phyloP scores from a whole-genome alignment of 2,888 invertebrate genomes.

The Lasius platythorax region DNA sequence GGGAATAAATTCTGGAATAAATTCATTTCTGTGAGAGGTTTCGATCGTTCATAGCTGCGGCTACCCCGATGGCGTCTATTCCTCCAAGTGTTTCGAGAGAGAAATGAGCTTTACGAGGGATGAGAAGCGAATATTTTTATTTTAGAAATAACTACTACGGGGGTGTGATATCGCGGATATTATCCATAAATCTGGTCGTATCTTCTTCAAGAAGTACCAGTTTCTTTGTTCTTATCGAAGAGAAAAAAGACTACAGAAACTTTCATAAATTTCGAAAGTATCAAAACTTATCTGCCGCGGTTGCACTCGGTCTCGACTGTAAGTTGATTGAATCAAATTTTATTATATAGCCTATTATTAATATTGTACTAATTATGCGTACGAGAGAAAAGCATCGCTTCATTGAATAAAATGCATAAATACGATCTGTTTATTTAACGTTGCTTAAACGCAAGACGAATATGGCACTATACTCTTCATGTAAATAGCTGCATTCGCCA shows the following conservation, averaged over 20 bases:
- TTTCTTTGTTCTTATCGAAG: not conserved
- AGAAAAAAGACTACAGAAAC: not conserved
- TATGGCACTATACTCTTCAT: not conserved
- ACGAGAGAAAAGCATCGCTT: not conserved
- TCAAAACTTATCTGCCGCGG: not conserved
- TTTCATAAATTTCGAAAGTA: not conserved
- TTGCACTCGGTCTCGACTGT: not conserved
- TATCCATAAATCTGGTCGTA: slow-evolving; percentile 10
- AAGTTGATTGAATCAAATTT: not conserved
- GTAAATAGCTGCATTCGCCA: slow-evolving; percentile 32
- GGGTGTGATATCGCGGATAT: not conserved
- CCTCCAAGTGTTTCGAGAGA: slow-evolving; percentile 38
- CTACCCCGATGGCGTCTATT: slow-evolving; percentile 52
- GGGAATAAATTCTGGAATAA: slow-evolving; percentile 81
- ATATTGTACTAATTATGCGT: not conserved
- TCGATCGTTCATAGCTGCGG: slow-evolving; percentile 70
- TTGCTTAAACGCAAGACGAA: not conserved
- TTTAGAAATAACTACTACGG: not conserved
- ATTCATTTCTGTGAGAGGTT: slow-evolving; percentile 84
- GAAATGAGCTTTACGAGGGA: slow-evolving; percentile 44
- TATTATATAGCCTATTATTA: not conserved
- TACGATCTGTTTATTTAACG: not conserved
- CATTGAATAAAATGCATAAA: not conserved
- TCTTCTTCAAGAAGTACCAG: not conserved
- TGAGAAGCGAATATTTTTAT: slow-evolving; percentile 47